A percentile compares a stretch with the other conserved stretches of the same genome.
These are phyloP conservation scores for Tragelaphus buxtoni DNA, from an alignment of 2,113 vertebrate genomes.

Conservation along the genomic window DNA sequence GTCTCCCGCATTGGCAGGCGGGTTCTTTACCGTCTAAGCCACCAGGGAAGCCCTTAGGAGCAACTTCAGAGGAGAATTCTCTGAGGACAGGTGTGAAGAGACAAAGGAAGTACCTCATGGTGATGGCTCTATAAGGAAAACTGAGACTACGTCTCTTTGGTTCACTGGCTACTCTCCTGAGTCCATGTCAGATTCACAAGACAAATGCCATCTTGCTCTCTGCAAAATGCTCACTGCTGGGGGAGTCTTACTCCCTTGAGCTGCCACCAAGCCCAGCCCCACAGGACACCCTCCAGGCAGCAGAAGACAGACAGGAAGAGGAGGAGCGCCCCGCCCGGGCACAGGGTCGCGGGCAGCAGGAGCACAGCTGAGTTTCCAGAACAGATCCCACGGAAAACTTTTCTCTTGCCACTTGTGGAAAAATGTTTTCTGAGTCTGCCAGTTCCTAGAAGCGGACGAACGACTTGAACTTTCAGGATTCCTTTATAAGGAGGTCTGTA, in stretches of 20 bases:
- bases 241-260: background rate
- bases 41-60: background rate
- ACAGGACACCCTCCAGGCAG: background rate
- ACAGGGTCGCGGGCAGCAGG: background rate
- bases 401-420: background rate
- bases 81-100: background rate
- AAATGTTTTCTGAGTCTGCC: background rate
- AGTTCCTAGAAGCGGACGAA: background rate
- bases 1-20: too few species aligned
- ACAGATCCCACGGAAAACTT: background rate
- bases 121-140: background rate
- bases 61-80: background rate
- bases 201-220: background rate
- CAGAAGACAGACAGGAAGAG: background rate
- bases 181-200: background rate
- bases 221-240: background rate
- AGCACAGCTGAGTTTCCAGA: background rate
- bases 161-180: background rate
- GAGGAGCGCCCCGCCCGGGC: background rate
- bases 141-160: background rate
- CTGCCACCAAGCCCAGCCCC: background rate
- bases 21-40: too few species aligned
- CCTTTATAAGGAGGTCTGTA: background rate
- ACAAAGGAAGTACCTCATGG: too few species aligned
- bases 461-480: background rate